These are phyloP conservation scores for Spodoptera picta DNA, from an alignment of 2,888 invertebrate species.

Conservation along the genomic window DNA sequence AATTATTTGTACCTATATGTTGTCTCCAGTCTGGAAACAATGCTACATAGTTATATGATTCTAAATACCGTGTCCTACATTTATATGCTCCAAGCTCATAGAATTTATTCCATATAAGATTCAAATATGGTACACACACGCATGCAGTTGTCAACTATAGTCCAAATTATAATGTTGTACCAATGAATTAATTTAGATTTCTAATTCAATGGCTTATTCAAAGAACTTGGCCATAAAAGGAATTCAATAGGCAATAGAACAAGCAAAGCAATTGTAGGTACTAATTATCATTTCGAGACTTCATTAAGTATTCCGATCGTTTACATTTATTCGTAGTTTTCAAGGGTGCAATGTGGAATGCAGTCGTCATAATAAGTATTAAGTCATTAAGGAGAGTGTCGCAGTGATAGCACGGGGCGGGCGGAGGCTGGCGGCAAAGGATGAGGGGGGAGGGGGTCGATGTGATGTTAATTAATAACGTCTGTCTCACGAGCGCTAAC, in stretches of 20 bases:
- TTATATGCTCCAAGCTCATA: not conserved
- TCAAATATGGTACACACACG: not conserved
- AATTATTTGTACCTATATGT: too few species aligned
- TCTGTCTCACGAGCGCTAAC: conserved; percentile 86
- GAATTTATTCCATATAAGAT: not conserved
- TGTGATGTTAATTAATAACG: conserved; percentile 88
- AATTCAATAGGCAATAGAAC: conserved; percentile 27
- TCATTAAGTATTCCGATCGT: conserved; percentile 4
- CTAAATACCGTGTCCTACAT: too few species aligned
- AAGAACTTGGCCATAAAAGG: conserved; percentile 34
- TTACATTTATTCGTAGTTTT: not conserved
- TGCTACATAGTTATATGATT: too few species aligned
- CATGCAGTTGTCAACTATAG: conserved; percentile 14
- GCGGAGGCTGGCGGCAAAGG: conserved; percentile 41
- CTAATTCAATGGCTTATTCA: conserved; percentile 37
- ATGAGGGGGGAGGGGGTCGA: conserved; percentile 63
- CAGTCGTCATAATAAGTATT: conserved; percentile 31
- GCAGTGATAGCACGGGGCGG: conserved; percentile 49
- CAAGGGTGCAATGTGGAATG: conserved; percentile 16
- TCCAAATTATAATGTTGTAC: conserved; percentile 31
- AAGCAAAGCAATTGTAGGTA: conserved; percentile 12
- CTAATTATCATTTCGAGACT: conserved; percentile 14
- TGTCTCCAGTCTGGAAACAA: too few species aligned
- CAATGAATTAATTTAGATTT: conserved; percentile 27
- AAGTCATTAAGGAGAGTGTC: conserved; percentile 30